phyloP scores from a whole-genome alignment of 2,797 vertebrate genomes.

The Tiaroga cobitis region DNA sequence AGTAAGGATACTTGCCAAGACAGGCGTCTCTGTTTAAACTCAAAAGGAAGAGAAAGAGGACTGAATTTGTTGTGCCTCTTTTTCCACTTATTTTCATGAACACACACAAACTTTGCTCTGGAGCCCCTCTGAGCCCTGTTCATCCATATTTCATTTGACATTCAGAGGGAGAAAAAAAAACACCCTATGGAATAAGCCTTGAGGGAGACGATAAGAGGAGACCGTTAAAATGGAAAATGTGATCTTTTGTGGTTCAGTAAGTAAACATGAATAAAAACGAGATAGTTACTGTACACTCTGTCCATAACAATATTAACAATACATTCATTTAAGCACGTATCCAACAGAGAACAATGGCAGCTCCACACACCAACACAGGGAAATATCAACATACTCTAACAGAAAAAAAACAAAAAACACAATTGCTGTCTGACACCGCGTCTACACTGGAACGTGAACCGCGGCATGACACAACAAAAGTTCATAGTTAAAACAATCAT shows the following conservation, averaged over 20 bases:
- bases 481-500: not conserved
- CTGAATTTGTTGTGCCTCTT: not conserved
- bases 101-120: constrained; percentile 10
- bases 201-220: constrained; percentile 26
- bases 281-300: not conserved
- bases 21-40: too few species aligned
- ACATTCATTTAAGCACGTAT: not conserved
- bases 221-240: constrained; percentile 42
- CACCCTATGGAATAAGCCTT: constrained; percentile 35
- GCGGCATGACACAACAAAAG: not conserved
- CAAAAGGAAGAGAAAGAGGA: too few species aligned
- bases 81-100: not conserved
- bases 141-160: constrained; percentile 40
- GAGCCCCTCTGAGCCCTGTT: not conserved
- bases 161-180: not conserved
- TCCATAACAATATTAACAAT: not conserved
- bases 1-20: too few species aligned
- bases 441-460: not conserved
- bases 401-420: not conserved
- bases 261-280: not conserved
- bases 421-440: not conserved
- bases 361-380: not conserved
- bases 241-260: not conserved
- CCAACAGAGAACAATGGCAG: constrained; percentile 36
- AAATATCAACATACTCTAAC: constrained; percentile 5